These are phyloP conservation scores for Probaryconus sp. DNA, from an alignment of 1,140 invertebrate genomes.

Conservation along the genomic window DNA sequence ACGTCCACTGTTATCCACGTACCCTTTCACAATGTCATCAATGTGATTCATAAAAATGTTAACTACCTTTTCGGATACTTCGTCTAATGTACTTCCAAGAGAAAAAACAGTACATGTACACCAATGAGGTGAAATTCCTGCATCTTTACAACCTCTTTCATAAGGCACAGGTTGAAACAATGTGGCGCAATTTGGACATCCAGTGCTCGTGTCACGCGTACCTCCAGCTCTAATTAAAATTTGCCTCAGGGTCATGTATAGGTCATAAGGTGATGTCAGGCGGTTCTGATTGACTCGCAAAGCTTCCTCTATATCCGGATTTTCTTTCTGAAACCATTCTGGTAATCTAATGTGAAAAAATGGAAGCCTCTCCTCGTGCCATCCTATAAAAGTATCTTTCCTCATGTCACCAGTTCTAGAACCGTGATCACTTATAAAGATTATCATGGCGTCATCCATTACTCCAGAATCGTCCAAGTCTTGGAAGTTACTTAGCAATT, in stretches of 20 bases:
- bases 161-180: slow-evolving; percentile 82
- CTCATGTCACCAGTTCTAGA: slow-evolving; percentile 90
- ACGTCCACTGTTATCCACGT: too few relatives aligned
- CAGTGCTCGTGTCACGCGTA: slow-evolving; percentile 72
- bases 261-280: slow-evolving; percentile 90
- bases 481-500: slow-evolving; percentile 80
- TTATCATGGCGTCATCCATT: slow-evolving; percentile 84
- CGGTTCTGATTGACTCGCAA: slow-evolving; percentile 85
- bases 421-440: slow-evolving; percentile 96
- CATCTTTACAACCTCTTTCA: slow-evolving; percentile 84
- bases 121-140: slow-evolving; percentile 86
- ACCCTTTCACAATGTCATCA: too few relatives aligned
- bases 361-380: slow-evolving; percentile 93
- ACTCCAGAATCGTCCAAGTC: slow-evolving; percentile 80
- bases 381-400: slow-evolving; percentile 89
- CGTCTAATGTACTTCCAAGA: too few relatives aligned
- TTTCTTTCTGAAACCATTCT: slow-evolving; percentile 82
- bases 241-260: slow-evolving; percentile 84
- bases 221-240: slow-evolving; percentile 74
- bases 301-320: slow-evolving; percentile 82
- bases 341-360: slow-evolving; percentile 90
- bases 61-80: too few relatives aligned
- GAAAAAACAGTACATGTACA: too few relatives aligned
- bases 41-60: too few relatives aligned
- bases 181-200: slow-evolving; percentile 83